phyloP scores from a whole-genome alignment of 1,140 invertebrate species.

The Lepidotrigona ventralis region DNA sequence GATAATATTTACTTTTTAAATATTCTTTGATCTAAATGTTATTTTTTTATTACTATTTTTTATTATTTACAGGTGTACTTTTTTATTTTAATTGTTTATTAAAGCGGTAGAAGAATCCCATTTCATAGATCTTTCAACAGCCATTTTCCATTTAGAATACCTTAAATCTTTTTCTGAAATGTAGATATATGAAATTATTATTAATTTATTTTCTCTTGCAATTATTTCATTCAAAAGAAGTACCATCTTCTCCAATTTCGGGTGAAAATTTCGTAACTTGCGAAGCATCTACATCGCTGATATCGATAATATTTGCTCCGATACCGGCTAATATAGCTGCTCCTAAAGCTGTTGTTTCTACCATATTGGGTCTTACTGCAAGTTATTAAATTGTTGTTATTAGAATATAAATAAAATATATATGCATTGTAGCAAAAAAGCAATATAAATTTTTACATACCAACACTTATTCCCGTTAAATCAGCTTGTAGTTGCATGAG shows the following conservation, averaged over 20 bases:
- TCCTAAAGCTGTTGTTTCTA: conserved; percentile 91
- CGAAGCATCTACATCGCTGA: conserved; percentile 78
- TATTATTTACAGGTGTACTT: conserved; percentile 22
- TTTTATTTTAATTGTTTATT: conserved; percentile 44
- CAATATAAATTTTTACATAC: conserved; percentile 60
- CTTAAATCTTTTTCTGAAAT: conserved; percentile 85
- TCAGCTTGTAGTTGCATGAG: conserved; percentile 93
- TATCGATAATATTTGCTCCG: conserved; percentile 83
- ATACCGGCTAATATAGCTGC: conserved; percentile 91
- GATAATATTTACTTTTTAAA: not conserved
- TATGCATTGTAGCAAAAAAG: not conserved
- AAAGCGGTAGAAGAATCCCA: conserved; percentile 83
- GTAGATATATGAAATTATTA: conserved; percentile 25
- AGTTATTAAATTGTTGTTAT: not conserved
- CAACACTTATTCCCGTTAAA: conserved; percentile 84
- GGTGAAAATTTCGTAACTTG: conserved; percentile 85
- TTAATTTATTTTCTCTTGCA: conserved; percentile 2
- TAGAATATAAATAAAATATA: not conserved
- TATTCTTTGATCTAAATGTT: not conserved
- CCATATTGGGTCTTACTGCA: conserved; percentile 86
- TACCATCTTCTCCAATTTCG: conserved; percentile 84
- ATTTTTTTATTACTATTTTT: conserved; percentile 5
- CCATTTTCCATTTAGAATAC: conserved; percentile 92
- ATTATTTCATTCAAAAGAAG: not conserved
- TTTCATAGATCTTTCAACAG: conserved; percentile 88